A percentile compares a stretch with the other conserved stretches of the same genome.
These are phyloP conservation scores for Netelia fuscicornis DNA, from an alignment of 2,888 invertebrate genomes.

Conservation along the genomic window DNA sequence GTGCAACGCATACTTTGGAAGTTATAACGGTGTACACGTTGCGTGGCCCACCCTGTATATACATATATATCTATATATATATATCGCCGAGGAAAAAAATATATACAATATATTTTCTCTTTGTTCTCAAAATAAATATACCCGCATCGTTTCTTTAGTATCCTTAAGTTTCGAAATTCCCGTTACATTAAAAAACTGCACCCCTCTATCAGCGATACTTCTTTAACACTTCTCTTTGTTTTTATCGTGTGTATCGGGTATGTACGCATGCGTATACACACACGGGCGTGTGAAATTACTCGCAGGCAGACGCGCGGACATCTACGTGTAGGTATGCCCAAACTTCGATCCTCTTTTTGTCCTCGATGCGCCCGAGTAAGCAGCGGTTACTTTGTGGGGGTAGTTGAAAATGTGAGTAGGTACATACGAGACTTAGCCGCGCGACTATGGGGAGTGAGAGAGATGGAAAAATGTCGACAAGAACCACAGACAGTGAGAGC, in stretches of 20 bases:
- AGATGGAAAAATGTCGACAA: neutral
- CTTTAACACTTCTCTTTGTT: neutral
- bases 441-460: neutral
- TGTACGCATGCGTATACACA: neutral
- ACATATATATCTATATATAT: no score
- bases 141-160: neutral
- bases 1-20: no score
- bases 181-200: neutral
- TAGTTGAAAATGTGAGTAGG: slow-evolving; percentile 45
- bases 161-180: neutral
- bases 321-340: neutral
- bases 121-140: no score
- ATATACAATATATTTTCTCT: no score
- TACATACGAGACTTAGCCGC: slow-evolving; percentile 24
- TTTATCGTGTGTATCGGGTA: neutral
- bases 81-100: no score
- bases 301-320: neutral
- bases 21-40: no score
- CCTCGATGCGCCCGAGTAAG: slow-evolving; percentile 1
- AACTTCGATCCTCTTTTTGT: neutral
- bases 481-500: neutral
- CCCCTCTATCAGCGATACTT: neutral
- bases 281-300: slow-evolving; percentile 2
- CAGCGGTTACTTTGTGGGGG: slow-evolving; percentile 33
- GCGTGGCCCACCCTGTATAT: no score